These are phyloP conservation scores for Acronicta aceris DNA, from an alignment of 2,888 invertebrate genomes.

Conservation along the genomic window DNA sequence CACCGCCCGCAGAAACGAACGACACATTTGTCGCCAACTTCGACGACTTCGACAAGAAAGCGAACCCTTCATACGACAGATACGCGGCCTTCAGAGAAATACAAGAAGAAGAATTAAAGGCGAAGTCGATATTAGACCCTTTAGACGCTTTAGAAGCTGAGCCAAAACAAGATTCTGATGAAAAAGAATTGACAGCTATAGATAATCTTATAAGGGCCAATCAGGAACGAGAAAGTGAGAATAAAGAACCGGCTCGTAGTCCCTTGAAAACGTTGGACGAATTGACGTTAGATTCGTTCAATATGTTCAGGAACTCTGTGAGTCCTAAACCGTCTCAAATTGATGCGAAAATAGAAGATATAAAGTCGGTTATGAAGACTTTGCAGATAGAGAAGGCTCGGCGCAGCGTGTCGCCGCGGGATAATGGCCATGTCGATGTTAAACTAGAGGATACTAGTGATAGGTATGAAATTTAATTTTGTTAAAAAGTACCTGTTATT, in stretches of 20 bases:
- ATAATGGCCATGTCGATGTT: constrained; percentile 79
- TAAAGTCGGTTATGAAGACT: constrained; percentile 84
- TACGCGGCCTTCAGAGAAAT: constrained; percentile 97
- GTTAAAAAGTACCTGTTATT: too few relatives aligned
- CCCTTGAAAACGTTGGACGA: constrained; percentile 82
- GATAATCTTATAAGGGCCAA: constrained; percentile 74
- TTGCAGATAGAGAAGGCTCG: constrained; percentile 78
- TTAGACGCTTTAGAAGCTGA: constrained; percentile 66
- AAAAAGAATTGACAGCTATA: constrained; percentile 76
- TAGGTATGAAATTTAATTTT: constrained; percentile 69
- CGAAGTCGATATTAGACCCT: constrained; percentile 77
- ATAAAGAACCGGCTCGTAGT: constrained; percentile 74
- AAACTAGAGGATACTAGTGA: constrained; percentile 88
- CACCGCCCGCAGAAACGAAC: constrained; percentile 73
- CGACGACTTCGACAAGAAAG: constrained; percentile 89
- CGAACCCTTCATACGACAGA: constrained; percentile 92
- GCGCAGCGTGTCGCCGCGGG: constrained; percentile 82
- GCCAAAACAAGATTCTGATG: constrained; percentile 78
- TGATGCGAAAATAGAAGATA: constrained; percentile 84
- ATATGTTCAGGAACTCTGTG: constrained; percentile 82
- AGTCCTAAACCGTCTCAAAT: constrained; percentile 83
- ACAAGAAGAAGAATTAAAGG: constrained; percentile 92
- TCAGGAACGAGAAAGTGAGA: constrained; percentile 66
- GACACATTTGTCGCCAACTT: constrained; percentile 92
- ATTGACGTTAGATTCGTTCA: constrained; percentile 79